Evolutionary conservation across 37 sponge, comb jelly and placozoan species (phyloP), one percentile per base, ranked within the genome.

Genomic region (Theonella swinhoei): DNA sequence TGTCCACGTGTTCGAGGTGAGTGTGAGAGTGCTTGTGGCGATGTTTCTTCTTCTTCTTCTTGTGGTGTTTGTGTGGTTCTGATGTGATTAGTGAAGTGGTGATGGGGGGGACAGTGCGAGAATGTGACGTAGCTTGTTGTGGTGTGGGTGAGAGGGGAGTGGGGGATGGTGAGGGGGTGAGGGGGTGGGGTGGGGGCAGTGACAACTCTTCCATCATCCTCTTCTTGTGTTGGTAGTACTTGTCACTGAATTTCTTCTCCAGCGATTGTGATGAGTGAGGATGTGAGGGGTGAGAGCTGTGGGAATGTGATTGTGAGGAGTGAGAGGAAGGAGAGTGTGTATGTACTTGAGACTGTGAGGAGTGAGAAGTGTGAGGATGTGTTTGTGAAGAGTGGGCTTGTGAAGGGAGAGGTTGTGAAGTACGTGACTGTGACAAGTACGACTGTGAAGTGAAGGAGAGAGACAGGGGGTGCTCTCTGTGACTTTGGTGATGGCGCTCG

Each of bases 21-120:
- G 54, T 47, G 33, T 30, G 69, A 39, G 70, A 58, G 4, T 58
- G 70, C 42, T 82, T 82, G n/a, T n/a, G n/a, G n/a, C n/a, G n/a
- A n/a, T n/a, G 66, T 74, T 83, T 83, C 41, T 82, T 70, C 68
- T 83, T 83, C 25, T 73, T 62, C 19, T 62, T 61, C 32, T 68
- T 40, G 54, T 81, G 71, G 36, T 42, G 72, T 35, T 59, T 81
- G 62, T 58, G 72, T 7, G 76, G 61, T 28, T 58, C 54, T 1
- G 58, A 42, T 39, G 61, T 14, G 1, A 30, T 29, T 2, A 32
- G 35, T 34, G 35, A 34, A 9, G 75, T n/a, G 41, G 40, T 20
- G 78, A 47, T 19, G 25, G 11, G 65, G 59, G 64, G 20, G 25
- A n/a, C 34, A 28, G 25, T 22, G 34, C 42, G 80, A 29, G 3